Conservation (phyloP, 1,140 invertebrate genomes). For the Cydia amplana region DNA sequence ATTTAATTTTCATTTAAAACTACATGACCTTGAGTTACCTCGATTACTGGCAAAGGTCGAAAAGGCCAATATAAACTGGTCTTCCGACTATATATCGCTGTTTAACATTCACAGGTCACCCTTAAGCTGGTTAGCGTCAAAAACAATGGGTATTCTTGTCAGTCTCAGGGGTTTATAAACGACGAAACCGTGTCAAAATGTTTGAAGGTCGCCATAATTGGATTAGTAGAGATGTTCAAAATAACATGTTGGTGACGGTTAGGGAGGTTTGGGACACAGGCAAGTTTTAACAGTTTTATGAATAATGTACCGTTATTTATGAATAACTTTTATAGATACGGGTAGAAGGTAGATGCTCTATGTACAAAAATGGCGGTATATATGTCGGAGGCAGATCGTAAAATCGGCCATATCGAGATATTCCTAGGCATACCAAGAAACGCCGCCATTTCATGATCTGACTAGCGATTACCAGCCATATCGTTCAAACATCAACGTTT, state of each 20-base stretch:
- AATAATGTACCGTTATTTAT: background rate
- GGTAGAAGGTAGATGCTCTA: too few species aligned
- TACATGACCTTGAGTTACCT: background rate
- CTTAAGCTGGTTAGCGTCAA: background rate
- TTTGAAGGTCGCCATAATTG: background rate
- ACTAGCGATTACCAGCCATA: too few species aligned
- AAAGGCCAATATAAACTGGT: background rate
- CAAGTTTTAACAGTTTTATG: background rate
- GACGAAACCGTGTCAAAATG: constrained; percentile 16
- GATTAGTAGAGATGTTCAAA: background rate
- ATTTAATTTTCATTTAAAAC: constrained; percentile 2
- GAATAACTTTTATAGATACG: too few species aligned
- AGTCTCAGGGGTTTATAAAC: constrained; percentile 1
- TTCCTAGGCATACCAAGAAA: too few species aligned
- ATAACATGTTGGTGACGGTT: background rate
- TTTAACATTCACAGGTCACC: background rate
- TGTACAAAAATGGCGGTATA: too few species aligned
- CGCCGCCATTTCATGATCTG: too few species aligned
- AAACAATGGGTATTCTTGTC: background rate
- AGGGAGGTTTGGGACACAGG: background rate
- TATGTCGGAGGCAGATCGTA: too few species aligned
- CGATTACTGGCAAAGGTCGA: background rate
- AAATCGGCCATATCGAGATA: too few species aligned
- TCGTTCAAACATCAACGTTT: too few species aligned
- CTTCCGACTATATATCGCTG: background rate